These are phyloP conservation scores for Heliconius charithonia DNA, from an alignment of 2,888 invertebrate species.

Conservation along the genomic window DNA sequence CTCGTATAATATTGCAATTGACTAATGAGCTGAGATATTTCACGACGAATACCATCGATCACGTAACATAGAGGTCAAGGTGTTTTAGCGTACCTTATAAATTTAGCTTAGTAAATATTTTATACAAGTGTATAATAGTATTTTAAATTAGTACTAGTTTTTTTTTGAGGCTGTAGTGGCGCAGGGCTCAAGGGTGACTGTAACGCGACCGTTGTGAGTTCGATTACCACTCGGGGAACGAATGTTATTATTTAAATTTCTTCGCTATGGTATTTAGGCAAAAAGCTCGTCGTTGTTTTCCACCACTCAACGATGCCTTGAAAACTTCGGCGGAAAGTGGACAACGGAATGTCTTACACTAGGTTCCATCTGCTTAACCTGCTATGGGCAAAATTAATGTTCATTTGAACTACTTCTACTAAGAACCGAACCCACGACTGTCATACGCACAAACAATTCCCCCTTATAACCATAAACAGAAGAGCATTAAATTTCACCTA, in stretches of 20 bases:
- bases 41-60: slow-evolving; percentile 61
- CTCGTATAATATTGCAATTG: slow-evolving; percentile 30
- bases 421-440: not conserved
- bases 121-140: slow-evolving; percentile 7
- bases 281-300: too few species aligned
- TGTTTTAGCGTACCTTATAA: slow-evolving; percentile 1
- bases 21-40: slow-evolving; percentile 69
- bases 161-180: too few species aligned
- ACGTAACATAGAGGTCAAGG: slow-evolving; percentile 45
- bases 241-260: too few species aligned
- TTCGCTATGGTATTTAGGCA: too few species aligned
- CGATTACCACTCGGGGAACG: too few species aligned
- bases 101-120: not conserved
- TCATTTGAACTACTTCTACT: not conserved
- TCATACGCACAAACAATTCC: not conserved
- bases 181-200: too few species aligned
- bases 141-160: not conserved
- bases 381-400: too few species aligned
- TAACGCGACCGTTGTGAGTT: too few species aligned
- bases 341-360: too few species aligned
- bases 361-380: too few species aligned
- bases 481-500: slow-evolving; percentile 1
- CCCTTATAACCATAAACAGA: not conserved
- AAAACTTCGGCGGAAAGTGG: too few species aligned
- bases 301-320: too few species aligned